Evolutionary conservation across 2,888 invertebrate genomes (phyloP), one percentile per base, ranked within the genome.

Genomic region (Pristionchus fissidentatus): DNA sequence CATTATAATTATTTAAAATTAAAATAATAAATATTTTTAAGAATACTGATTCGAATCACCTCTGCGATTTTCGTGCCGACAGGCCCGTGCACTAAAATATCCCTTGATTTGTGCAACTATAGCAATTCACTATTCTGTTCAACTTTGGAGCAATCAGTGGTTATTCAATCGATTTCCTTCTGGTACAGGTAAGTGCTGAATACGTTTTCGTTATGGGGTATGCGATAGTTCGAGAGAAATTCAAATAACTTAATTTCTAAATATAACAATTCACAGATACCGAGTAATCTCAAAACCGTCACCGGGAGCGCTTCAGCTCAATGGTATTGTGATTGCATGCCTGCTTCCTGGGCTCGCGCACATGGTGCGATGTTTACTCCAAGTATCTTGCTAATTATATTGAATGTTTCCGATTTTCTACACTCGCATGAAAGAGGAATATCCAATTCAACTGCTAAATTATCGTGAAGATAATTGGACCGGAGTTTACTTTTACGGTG

Each of bases 121-220:
- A 38, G 66, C 38, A 66, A 66, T 66, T 15, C 66, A 15, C 19
- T 66, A 15, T 66, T 66, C 8, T 15, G 35, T 29, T 38, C 7
- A 8, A 35, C 38, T 5, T 22, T 66, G 19, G 66, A 35, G 1
- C 35, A 66, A 2, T 66, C 66, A 3, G 66, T 66, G 3, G n/a
- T 66, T 8, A 66, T 66, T 22, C 66, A 66, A 8, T 66, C 35
- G 1, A 29, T 66, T 0, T 66, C 66, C 3, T 66, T 66, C 19
- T 66, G 66, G 66, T 66, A 66, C 66, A 66, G 66, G 66, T 60
- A 15, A 13, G 60, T n/a, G n/a, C n/a, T n/a, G n/a, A n/a, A n/a
- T n/a, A n/a, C n/a, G n/a, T n/a, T n/a, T n/a, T n/a, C n/a, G n/a
- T n/a, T n/a, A n/a, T n/a, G n/a, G n/a, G n/a, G n/a, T n/a, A n/a